These are phyloP conservation scores for Microctonus brassicae DNA, from an alignment of 2,888 invertebrate species.

Conservation along the genomic window DNA sequence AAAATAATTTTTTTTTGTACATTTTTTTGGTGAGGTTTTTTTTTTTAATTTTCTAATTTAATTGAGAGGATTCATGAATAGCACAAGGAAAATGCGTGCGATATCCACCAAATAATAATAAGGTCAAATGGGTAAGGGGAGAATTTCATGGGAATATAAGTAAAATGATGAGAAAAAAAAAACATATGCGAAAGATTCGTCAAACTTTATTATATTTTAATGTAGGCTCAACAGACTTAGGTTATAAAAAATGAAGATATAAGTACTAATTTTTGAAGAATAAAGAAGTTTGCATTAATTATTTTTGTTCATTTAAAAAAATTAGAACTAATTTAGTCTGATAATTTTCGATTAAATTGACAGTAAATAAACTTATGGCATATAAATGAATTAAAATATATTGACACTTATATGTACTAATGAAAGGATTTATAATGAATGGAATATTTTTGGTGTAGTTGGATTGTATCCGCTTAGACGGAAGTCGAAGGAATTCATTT, in stretches of 20 bases:
- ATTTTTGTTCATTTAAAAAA: too few species aligned
- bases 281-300: neutral
- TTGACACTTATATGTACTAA: neutral
- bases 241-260: slow-evolving; percentile 35
- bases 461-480: slow-evolving; percentile 57
- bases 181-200: slow-evolving; percentile 25
- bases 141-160: slow-evolving; percentile 4
- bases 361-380: neutral
- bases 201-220: slow-evolving; percentile 19
- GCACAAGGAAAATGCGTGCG: neutral
- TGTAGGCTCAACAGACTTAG: slow-evolving; percentile 15
- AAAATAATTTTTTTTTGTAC: slow-evolving; percentile 6
- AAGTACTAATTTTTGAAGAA: neutral
- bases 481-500: slow-evolving; percentile 50
- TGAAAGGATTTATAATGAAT: slow-evolving; percentile 7
- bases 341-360: neutral
- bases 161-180: slow-evolving; percentile 12
- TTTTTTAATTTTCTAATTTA: slow-evolving; percentile 18
- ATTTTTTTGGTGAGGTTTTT: slow-evolving; percentile 16
- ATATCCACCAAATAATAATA: neutral
- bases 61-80: neutral
- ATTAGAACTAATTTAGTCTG: neutral
- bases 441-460: slow-evolving; percentile 44
- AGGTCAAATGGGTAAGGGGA: slow-evolving; percentile 17
- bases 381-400: slow-evolving; percentile 3